phyloP scores from a whole-genome alignment of 2,113 vertebrate species.

The Tetraodon nigroviridis region DNA sequence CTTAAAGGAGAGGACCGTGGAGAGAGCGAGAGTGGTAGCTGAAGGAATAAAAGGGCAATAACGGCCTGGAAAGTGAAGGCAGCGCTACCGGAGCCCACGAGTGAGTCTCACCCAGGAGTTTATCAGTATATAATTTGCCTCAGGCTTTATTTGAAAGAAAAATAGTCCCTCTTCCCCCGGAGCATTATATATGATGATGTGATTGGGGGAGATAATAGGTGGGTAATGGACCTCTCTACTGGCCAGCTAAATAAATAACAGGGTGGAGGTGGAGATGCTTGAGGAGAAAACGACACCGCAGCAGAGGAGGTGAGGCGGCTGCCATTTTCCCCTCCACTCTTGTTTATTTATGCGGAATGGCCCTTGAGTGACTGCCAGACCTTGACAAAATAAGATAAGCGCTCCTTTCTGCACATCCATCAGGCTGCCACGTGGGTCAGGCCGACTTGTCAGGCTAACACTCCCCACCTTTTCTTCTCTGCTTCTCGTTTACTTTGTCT shows the following conservation, averaged over 20 bases:
- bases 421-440: conserved; percentile 65
- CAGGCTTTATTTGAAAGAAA: conserved; percentile 4
- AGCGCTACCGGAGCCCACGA: conserved; percentile 21
- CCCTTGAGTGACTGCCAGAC: conserved; percentile 75
- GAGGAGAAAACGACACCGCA: conserved; percentile 51
- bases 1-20: conserved; percentile 30
- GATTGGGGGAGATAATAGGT: conserved; percentile 39
- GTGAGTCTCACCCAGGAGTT: conserved; percentile 27
- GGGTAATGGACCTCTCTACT: conserved; percentile 40
- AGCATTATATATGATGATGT: conserved; percentile 20
- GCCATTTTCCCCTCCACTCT: conserved; percentile 57
- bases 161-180: too few relatives aligned
- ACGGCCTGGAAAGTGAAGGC: conserved; percentile 36
- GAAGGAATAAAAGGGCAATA: conserved; percentile 10
- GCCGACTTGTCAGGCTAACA: conserved; percentile 55
- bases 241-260: conserved; percentile 50
- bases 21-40: conserved; percentile 4
- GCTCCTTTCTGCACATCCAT: conserved; percentile 69
- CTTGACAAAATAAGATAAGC: conserved; percentile 79
- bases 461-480: conserved; percentile 1
- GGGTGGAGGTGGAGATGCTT: conserved; percentile 28
- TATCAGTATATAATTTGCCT: conserved; percentile 24
- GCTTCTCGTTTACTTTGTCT: too few relatives aligned
- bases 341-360: conserved; percentile 76
- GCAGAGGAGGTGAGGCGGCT: conserved; percentile 46